phyloP scores from a whole-genome alignment of 1,140 invertebrate genomes.

The Dinothrombium tinctorium region DNA sequence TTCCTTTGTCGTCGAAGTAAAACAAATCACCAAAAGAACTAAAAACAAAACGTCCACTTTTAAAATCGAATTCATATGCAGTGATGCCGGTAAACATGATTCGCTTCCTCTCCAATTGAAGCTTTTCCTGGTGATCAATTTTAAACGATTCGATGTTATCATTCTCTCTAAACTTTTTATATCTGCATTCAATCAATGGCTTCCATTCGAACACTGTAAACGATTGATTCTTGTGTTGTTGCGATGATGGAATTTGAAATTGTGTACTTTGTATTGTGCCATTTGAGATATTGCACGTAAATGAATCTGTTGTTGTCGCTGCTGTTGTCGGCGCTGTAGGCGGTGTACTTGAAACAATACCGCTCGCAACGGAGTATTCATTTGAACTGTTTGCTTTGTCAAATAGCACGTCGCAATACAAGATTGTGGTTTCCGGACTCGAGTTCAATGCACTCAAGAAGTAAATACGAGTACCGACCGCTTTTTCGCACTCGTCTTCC shows the following conservation, averaged over 20 bases:
- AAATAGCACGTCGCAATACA: slow-evolving; percentile 57
- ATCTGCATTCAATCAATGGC: slow-evolving; percentile 41
- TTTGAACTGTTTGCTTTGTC: too few relatives aligned
- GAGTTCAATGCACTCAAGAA: slow-evolving; percentile 60
- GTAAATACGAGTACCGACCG: slow-evolving; percentile 40
- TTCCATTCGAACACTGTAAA: slow-evolving; percentile 25
- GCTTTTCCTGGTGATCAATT: slow-evolving; percentile 54
- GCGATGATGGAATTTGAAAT: too few relatives aligned
- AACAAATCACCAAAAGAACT: slow-evolving; percentile 61
- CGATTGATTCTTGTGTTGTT: too few relatives aligned
- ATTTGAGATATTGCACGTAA: too few relatives aligned
- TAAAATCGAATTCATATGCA: slow-evolving; percentile 60
- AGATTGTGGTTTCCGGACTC: slow-evolving; percentile 60
- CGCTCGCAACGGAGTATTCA: too few relatives aligned
- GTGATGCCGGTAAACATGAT: slow-evolving; percentile 78
- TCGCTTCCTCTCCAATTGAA: slow-evolving; percentile 68
- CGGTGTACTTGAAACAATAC: too few relatives aligned
- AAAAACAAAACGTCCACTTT: slow-evolving; percentile 61
- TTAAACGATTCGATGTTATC: background rate
- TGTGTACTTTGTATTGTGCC: too few relatives aligned
- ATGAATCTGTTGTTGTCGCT: slow-evolving; percentile 1
- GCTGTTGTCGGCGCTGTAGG: slow-evolving; percentile 16
- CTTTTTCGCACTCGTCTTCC: background rate
- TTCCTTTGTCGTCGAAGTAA: slow-evolving; percentile 32
- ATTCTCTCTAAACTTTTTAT: slow-evolving; percentile 30